Percentiles rank a stretch among this genome's conserved stretches.
phyloP scores from a whole-genome alignment of 2,113 vertebrate genomes.

The Perca schrenkii region DNA sequence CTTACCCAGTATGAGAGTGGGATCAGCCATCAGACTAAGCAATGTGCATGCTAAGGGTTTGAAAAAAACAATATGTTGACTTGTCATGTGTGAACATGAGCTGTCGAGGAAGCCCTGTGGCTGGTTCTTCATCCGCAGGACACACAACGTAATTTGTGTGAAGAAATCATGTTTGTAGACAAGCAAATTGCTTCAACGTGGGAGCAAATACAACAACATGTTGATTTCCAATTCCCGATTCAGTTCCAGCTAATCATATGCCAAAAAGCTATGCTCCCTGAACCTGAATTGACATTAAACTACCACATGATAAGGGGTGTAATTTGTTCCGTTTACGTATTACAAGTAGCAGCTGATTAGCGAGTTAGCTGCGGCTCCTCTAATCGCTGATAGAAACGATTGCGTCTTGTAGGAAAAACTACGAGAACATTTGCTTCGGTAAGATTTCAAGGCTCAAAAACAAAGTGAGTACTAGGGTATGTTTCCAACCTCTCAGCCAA shows the following conservation, averaged over 20 bases:
- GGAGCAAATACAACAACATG: neutral
- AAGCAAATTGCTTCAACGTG: neutral
- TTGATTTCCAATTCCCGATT: neutral
- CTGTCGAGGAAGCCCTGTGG: too few relatives aligned
- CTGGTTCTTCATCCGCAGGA: too few relatives aligned
- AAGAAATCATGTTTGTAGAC: neutral
- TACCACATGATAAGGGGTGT: neutral
- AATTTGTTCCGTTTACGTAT: neutral
- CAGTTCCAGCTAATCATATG: neutral
- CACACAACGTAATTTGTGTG: too few relatives aligned
- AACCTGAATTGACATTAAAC: neutral
- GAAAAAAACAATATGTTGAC: neutral
- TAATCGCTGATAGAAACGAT: neutral
- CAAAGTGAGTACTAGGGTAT: too few relatives aligned
- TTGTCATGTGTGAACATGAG: neutral
- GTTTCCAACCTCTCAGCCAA: neutral
- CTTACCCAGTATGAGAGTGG: neutral
- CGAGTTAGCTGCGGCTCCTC: neutral
- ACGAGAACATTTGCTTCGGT: neutral
- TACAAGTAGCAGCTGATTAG: neutral
- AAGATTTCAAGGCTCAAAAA: neutral
- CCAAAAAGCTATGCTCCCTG: too few relatives aligned
- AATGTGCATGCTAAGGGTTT: neutral
- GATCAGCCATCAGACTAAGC: neutral
- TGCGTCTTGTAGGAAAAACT: neutral